Evolutionary conservation across 2,113 vertebrate genomes (phyloP).

Genomic region (Muscicapa adusta): DNA sequence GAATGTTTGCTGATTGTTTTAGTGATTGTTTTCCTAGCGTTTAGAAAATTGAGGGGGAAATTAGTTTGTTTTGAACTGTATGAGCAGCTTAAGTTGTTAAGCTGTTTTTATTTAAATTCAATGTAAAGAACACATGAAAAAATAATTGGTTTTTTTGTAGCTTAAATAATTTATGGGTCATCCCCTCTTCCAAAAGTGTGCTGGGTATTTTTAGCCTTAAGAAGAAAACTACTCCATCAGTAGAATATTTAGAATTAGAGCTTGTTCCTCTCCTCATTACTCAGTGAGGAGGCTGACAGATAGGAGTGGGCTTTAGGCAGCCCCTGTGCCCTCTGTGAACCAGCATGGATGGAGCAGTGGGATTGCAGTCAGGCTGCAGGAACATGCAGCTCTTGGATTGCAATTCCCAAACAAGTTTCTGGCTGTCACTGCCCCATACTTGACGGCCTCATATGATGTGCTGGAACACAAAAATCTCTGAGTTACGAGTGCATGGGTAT

Average conservation of each 20-base stretch:
- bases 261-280: not conserved
- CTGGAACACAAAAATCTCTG: not conserved
- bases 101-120: not conserved
- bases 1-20: not conserved
- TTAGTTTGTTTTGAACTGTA: not conserved
- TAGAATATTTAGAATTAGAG: not conserved
- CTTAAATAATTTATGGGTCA: not conserved
- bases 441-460: not conserved
- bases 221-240: not conserved
- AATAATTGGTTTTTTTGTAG: not conserved
- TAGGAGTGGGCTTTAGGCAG: not conserved
- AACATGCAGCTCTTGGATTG: not conserved
- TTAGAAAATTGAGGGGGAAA: not conserved
- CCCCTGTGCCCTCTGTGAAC: not conserved
- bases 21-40: not conserved
- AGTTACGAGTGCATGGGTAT: accelerated
- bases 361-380: not conserved
- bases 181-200: not conserved
- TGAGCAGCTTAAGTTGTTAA: not conserved
- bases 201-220: not conserved
- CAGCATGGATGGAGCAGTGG: not conserved
- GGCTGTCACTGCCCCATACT: not conserved
- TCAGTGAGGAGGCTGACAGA: not conserved
- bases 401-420: not conserved
- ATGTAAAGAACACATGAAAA: not conserved